Evolutionary conservation across 2,113 vertebrate genomes (phyloP).

Genomic region (Piliocolobus tephrosceles): DNA sequence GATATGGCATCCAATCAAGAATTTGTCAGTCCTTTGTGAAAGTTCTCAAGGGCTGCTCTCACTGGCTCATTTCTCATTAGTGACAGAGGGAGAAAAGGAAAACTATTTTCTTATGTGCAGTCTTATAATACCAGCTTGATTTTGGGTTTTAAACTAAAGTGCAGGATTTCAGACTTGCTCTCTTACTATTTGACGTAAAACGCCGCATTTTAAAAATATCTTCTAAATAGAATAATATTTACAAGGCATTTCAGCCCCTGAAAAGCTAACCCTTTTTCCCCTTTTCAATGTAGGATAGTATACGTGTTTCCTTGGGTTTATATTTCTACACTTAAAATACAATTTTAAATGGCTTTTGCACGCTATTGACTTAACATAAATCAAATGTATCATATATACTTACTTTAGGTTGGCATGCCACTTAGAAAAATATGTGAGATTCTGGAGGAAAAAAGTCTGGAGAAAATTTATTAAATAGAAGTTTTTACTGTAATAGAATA

Average conservation of each 20-base stretch:
- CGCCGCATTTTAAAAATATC: conserved; percentile 73
- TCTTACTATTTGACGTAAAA: conserved; percentile 78
- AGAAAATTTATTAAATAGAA: conserved; percentile 91
- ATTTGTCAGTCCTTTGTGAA: conserved; percentile 82
- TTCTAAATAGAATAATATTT: conserved; percentile 85
- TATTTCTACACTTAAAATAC: conserved; percentile 84
- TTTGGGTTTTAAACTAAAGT: conserved; percentile 70
- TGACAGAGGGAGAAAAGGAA: conserved; percentile 75
- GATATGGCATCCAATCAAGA: conserved; percentile 85
- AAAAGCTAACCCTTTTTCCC: conserved; percentile 80
- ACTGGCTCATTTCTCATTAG: conserved; percentile 52
- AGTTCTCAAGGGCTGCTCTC: conserved; percentile 41
- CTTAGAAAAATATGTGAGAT: conserved; percentile 87
- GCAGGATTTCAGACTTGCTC: conserved; percentile 67
- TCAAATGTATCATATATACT: conserved; percentile 84
- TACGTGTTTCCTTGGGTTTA: conserved; percentile 78
- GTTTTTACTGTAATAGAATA: conserved; percentile 92
- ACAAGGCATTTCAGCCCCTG: conserved; percentile 80
- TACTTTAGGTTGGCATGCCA: conserved; percentile 85
- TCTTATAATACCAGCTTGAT: conserved; percentile 76
- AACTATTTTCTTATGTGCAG: conserved; percentile 70
- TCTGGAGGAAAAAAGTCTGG: conserved; percentile 76
- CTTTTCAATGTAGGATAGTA: conserved; percentile 75
- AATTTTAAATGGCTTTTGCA: conserved; percentile 79
- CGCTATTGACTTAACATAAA: conserved; percentile 88